These are phyloP conservation scores for Linnaemya tessellans DNA, from an alignment of 2,888 invertebrate species.

Conservation along the genomic window DNA sequence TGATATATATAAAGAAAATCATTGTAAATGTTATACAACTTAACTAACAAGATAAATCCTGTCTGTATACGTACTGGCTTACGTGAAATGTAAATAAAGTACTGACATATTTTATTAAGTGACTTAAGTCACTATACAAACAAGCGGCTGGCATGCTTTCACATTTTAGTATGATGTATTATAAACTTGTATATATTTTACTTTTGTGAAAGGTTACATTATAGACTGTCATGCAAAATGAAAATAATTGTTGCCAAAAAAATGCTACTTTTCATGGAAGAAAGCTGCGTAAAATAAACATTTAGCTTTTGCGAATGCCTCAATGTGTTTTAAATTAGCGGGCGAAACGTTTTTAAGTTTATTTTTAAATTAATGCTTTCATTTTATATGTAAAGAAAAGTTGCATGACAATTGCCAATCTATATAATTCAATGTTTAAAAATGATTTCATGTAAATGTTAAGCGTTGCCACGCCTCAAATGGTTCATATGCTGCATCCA, in stretches of 20 bases:
- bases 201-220: background rate
- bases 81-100: background rate
- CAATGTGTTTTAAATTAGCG: conserved; percentile 11
- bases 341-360: background rate
- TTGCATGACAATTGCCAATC: background rate
- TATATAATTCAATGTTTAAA: no score
- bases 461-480: no score
- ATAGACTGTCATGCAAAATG: conserved; percentile 5
- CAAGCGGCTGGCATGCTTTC: background rate
- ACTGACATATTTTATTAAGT: background rate
- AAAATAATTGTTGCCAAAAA: conserved; percentile 12
- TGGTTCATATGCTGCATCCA: no score
- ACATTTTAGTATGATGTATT: background rate
- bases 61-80: background rate
- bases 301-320: background rate
- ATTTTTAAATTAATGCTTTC: background rate
- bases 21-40: no score
- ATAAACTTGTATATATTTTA: background rate
- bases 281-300: background rate
- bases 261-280: background rate
- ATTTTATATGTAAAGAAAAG: background rate
- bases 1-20: background rate
- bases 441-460: no score
- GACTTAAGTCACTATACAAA: background rate
- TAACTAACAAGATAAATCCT: background rate